Evolutionary conservation across 2,113 vertebrate genomes (phyloP).

Genomic region (Centrocercus urophasianus): DNA sequence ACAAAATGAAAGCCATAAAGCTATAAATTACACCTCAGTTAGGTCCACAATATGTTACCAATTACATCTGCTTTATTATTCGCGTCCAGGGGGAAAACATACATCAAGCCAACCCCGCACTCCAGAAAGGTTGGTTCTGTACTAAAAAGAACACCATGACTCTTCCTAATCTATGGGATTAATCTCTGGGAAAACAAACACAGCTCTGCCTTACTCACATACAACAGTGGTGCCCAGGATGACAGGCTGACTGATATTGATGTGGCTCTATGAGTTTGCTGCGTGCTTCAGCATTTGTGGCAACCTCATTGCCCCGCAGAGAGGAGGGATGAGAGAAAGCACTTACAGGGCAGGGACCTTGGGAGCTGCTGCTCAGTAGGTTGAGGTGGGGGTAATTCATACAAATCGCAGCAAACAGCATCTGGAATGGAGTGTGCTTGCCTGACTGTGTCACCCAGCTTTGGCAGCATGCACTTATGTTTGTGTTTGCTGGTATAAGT

Average conservation of each 20-base stretch:
- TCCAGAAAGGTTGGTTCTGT: conserved; percentile 43
- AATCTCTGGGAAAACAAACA: conserved; percentile 67
- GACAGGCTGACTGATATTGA: conserved; percentile 27
- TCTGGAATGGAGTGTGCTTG: background rate
- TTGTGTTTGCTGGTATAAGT: fast-evolving
- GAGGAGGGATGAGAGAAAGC: background rate
- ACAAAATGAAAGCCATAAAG: conserved; percentile 47
- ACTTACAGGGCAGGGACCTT: background rate
- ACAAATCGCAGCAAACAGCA: background rate
- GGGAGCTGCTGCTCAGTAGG: background rate
- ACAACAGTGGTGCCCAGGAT: background rate
- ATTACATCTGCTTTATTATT: conserved; percentile 67
- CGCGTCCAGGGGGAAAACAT: conserved; percentile 36
- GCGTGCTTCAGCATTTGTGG: background rate
- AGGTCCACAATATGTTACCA: conserved; percentile 53
- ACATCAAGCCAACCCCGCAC: conserved; percentile 34
- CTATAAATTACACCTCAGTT: conserved; percentile 55
- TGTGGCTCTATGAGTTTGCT: background rate
- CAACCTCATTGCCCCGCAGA: background rate
- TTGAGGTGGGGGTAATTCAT: background rate
- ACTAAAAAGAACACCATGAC: conserved; percentile 51
- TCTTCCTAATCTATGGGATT: conserved; percentile 66
- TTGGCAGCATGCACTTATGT: background rate
- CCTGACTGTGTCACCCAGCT: background rate
- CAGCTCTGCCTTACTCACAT: background rate